Base-by-base conservation (phyloP, 1,140 invertebrate species). In the Solenopsis fugax region DNA sequence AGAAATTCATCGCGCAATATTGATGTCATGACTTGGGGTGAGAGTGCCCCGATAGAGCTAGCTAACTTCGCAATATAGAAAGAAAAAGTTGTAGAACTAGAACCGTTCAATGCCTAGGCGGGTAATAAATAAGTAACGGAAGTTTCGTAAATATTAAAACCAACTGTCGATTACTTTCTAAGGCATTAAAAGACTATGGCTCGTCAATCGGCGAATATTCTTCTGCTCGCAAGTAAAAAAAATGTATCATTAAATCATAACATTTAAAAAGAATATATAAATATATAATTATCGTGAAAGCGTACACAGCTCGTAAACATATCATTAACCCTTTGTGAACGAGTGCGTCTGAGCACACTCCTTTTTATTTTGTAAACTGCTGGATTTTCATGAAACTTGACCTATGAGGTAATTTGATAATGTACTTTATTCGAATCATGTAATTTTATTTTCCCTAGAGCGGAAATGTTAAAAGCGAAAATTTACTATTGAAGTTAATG, bases 1-100 rank as follows among this genome's bases (percentile, higher is more conserved):
- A 84, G 80, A 67, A 62, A 78, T 69, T 69, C 87, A 52, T n/a
- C 37, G 60, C 71, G 87, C 52, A 77, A 75, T 86, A 89, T 87
- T 78, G 60, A 90, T 87, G 80, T 50, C 80, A 60, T 10, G 86
- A 90, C 60, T 87, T 48, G 78, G 80, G 69, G 67, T 37, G 69
- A 60, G 41, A 73, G 67, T 80, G 18, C 13, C 7, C n/a, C 67
- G 77, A 2, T 29, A 5, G 69, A 73, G 24, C 2, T 29, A 41
- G 4, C 45, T 48, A 37, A 48, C 65, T 24, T 52, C 21, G 65
- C 37, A 37, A 34, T 13, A 13, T 7, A 45, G 69, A 21, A 18
- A 16, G 52, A 82, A 73, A 84, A 75, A 60, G 18, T 73, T 60
- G n/a, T 29, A 12, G 18, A 84, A 50, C 69, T 60, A 60, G 29